Evolutionary conservation across 2,888 invertebrate genomes (phyloP).

Genomic region (Heliconius hortense): DNA sequence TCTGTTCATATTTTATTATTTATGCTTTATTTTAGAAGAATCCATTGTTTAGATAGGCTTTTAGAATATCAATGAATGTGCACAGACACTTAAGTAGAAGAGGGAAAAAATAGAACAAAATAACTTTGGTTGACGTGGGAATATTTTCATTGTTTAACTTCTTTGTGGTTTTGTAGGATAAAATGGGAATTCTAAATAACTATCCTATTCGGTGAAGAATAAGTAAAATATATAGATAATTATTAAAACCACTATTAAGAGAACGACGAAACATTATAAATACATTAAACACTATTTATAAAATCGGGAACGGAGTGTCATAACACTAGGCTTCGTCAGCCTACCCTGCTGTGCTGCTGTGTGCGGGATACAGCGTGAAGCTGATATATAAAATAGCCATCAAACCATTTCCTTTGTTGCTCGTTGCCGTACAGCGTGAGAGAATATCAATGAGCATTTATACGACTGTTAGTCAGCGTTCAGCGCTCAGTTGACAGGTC

Average conservation of each 20-base stretch:
- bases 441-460: conserved; percentile 15
- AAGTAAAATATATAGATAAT: too few relatives aligned
- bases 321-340: too few relatives aligned
- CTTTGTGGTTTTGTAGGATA: background rate
- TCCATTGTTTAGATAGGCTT: background rate
- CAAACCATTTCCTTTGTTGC: background rate
- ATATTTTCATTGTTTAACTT: background rate
- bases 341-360: too few relatives aligned
- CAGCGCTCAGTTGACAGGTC: conserved; percentile 23
- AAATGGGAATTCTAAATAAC: background rate
- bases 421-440: background rate
- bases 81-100: background rate
- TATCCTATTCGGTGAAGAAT: too few relatives aligned
- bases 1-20: background rate
- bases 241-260: too few relatives aligned
- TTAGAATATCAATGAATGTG: background rate
- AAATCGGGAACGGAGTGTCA: too few relatives aligned
- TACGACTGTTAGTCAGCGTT: conserved; percentile 11
- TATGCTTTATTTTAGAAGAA: background rate
- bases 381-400: background rate
- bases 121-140: background rate
- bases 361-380: too few relatives aligned
- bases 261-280: too few relatives aligned
- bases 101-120: background rate
- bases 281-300: too few relatives aligned